Conservation (phyloP, 2,113 vertebrate species). For the Gymnogyps californianus region DNA sequence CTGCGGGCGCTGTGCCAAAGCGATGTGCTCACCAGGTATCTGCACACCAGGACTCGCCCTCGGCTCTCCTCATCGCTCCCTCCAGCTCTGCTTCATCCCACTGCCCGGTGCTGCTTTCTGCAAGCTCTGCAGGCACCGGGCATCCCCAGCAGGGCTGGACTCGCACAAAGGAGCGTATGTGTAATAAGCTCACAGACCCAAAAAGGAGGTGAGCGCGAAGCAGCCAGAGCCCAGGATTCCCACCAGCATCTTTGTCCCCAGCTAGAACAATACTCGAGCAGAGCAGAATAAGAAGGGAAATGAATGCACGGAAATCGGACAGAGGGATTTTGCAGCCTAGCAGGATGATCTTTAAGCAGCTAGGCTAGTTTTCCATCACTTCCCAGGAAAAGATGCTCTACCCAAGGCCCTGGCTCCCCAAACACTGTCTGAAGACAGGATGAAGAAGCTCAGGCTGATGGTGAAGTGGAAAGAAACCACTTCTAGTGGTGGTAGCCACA, state of each 20-base stretch:
- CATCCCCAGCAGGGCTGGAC: accelerated
- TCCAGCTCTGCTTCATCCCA: neutral
- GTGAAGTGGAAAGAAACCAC: neutral
- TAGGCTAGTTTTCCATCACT: neutral
- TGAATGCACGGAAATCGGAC: neutral
- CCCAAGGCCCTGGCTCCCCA: neutral
- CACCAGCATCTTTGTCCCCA: neutral
- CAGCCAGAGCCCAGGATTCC: neutral
- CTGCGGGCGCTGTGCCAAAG: neutral
- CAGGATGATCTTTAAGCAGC: neutral
- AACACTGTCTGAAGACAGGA: neutral
- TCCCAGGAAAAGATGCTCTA: neutral
- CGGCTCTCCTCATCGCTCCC: neutral
- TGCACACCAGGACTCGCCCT: neutral
- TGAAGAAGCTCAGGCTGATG: neutral
- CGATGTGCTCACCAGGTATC: neutral
- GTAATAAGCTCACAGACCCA: neutral
- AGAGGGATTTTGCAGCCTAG: neutral
- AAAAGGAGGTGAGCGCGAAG: neutral
- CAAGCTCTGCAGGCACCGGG: neutral
- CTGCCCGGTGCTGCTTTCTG: neutral
- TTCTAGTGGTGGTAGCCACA: neutral
- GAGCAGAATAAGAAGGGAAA: neutral
- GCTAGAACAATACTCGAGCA: neutral
- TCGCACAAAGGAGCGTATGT: neutral